Evolutionary conservation across 2,113 vertebrate genomes (phyloP), one percentile per base, ranked within the genome.

Genomic region (Balaeniceps rex): DNA sequence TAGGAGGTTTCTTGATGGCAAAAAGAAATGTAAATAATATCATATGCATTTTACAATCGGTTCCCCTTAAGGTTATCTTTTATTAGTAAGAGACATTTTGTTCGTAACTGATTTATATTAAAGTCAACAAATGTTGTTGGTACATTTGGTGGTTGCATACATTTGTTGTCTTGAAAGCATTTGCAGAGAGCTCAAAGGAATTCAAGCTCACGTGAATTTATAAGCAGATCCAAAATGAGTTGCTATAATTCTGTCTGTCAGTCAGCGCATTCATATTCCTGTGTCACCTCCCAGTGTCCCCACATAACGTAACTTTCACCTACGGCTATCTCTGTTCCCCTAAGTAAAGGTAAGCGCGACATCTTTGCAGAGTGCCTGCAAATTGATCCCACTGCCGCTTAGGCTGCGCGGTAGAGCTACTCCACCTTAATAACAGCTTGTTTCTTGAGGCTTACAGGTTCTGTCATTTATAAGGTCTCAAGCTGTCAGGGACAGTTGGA

Each of bases 1-100:
- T 98, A 97, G 97, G 97, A 97, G 94, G 91, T 97, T 96, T 98
- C 94, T 96, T 97, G 94, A 97, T 70, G 88, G 89, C 94, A 97
- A 94, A 97, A 97, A 64, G 86, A 94, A 98, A 92, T 97, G 96
- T 98, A 98, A 98, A 98, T 98, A 98, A 96, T 95, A 93, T 94
- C 90, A 91, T 93, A 93, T 34, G 85, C 97, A 97, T 98, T 98
- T 98, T 98, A 90, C 94, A 97, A 95, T 93, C 94, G 72, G 82
- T 94, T 97, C 94, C 97, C 97, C 90, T 95, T 97, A 96, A 90
- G 92, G 69, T 97, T 97, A 65, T 97, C 89, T 93, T 94, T 95
- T 98, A 95, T 94, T 98, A 98, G 87, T 91, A 93, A 94, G 88
- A 93, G 83, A 65, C 82, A 9, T 95, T 97, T 96, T 98, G 90